Evolutionary conservation across 37 sponge, comb jelly and placozoan genomes (phyloP).

Genomic region (Hormiphora californensis): DNA sequence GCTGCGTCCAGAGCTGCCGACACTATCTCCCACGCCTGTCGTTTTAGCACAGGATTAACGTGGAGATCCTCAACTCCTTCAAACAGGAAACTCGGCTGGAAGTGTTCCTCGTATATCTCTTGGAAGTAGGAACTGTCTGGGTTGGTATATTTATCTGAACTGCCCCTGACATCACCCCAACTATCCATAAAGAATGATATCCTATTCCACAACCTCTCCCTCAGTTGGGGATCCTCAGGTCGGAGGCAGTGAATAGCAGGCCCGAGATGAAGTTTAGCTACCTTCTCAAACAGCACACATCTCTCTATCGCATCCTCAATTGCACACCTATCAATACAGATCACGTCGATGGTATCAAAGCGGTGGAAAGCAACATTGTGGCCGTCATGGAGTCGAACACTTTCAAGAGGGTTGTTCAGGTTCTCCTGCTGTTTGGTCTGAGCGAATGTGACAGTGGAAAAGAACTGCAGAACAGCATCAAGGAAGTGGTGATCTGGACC

Average conservation of each 20-base stretch:
- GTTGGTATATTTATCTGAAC: neutral
- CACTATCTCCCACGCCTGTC: neutral
- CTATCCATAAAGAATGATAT: neutral
- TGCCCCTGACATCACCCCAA: neutral
- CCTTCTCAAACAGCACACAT: slow-evolving; percentile 27
- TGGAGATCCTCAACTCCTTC: slow-evolving; percentile 38
- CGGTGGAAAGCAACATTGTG: slow-evolving; percentile 8
- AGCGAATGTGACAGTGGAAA: neutral
- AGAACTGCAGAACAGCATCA: neutral
- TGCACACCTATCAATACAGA: neutral
- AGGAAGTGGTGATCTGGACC: neutral
- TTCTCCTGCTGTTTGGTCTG: slow-evolving; percentile 29
- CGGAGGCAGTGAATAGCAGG: slow-evolving; percentile 4
- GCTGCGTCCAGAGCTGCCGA: slow-evolving; percentile 22
- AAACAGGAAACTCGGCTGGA: slow-evolving; percentile 20
- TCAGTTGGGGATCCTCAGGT: neutral
- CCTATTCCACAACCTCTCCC: neutral
- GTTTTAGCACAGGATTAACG: slow-evolving; percentile 22
- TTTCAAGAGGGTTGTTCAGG: neutral
- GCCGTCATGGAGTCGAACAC: neutral
- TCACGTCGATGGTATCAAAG: slow-evolving; percentile 38
- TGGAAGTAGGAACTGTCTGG: neutral
- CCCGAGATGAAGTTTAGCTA: slow-evolving; percentile 43
- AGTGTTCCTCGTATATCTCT: neutral
- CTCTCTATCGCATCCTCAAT: neutral